These are phyloP conservation scores for Onychostoma macrolepis DNA, from an alignment of 2,113 vertebrate genomes.

Conservation along the genomic window DNA sequence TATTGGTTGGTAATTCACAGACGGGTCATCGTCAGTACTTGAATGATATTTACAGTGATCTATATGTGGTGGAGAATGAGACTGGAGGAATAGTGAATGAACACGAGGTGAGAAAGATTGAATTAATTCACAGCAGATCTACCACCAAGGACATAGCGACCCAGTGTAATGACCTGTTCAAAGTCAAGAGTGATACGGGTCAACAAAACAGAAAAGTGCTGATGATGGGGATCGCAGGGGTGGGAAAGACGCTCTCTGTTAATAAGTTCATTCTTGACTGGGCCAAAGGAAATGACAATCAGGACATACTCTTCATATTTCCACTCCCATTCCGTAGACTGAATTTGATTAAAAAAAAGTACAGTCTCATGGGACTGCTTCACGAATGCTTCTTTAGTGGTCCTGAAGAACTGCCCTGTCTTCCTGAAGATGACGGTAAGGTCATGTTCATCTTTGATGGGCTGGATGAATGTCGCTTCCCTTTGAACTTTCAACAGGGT, in stretches of 20 bases:
- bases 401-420: neutral
- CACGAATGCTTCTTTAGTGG: neutral
- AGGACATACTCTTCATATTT: constrained; percentile 46
- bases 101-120: neutral
- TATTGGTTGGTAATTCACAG: neutral
- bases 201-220: neutral
- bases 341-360: neutral
- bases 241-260: constrained; percentile 42
- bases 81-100: neutral
- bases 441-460: neutral
- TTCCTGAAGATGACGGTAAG: neutral
- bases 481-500: neutral
- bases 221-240: constrained; percentile 26
- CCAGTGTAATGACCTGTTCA: neutral
- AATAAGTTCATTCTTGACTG: constrained; percentile 46
- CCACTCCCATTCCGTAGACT: constrained; percentile 49
- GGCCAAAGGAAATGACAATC: constrained; percentile 26
- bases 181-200: neutral
- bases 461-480: neutral
- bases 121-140: accelerated
- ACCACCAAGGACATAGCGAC: accelerated
- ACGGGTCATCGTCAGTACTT: neutral
- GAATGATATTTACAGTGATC: neutral
- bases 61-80: neutral
- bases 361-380: neutral